These are phyloP conservation scores for Trichogramma pretiosum DNA, from an alignment of 1,140 invertebrate genomes.

Conservation along the genomic window DNA sequence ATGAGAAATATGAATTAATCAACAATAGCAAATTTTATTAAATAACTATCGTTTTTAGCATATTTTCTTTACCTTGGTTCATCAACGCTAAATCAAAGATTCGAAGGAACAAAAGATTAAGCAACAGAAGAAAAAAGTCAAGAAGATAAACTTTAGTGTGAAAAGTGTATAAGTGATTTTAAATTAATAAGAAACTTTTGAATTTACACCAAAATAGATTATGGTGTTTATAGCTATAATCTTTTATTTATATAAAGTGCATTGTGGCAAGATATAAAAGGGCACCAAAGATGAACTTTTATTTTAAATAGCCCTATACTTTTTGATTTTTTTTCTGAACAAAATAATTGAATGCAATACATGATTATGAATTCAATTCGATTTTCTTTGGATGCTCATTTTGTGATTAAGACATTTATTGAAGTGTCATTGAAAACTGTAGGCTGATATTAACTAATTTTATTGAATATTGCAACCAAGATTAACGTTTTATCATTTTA, in stretches of 20 bases:
- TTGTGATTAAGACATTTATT: conserved; percentile 7
- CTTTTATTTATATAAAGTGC: conserved; percentile 19
- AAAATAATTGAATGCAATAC: neutral
- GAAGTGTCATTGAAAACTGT: conserved; percentile 2
- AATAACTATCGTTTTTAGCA: conserved; percentile 33
- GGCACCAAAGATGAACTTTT: conserved; percentile 37
- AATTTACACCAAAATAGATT: conserved; percentile 7
- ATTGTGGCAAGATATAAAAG: conserved; percentile 27
- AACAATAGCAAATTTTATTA: too few species aligned
- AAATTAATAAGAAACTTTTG: conserved; percentile 14
- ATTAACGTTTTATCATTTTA: conserved; percentile 15
- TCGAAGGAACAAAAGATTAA: conserved; percentile 38
- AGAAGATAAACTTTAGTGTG: conserved; percentile 37
- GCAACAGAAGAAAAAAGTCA: conserved; percentile 43
- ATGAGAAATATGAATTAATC: conserved; percentile 1
- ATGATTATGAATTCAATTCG: conserved; percentile 5
- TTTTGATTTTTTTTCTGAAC: conserved; percentile 6
- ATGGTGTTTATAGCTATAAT: conserved; percentile 10
- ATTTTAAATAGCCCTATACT: conserved; percentile 8
- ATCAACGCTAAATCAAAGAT: conserved; percentile 34
- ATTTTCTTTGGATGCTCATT: conserved; percentile 11
- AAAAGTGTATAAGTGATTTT: conserved; percentile 25
- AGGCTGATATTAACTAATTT: conserved; percentile 9
- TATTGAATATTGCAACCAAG: conserved; percentile 13
- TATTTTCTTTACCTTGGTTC: conserved; percentile 48